Evolutionary conservation across 2,888 invertebrate genomes (phyloP).

Genomic region (Hirtodrosophila cameraria): DNA sequence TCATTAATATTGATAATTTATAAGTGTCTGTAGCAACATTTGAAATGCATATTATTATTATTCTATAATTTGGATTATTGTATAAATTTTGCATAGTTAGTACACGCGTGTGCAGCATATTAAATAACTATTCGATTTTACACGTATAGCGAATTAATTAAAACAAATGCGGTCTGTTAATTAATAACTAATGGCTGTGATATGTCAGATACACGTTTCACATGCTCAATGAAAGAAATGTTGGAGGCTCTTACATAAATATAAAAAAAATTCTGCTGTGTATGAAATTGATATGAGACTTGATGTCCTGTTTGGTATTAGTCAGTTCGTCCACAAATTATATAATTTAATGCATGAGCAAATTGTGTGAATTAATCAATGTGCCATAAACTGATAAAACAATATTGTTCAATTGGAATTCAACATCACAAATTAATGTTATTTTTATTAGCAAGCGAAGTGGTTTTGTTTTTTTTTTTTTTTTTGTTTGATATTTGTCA

Average conservation of each 20-base stretch:
- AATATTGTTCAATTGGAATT: slow-evolving; percentile 5
- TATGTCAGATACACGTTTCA: slow-evolving; percentile 43
- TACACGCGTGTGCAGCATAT: too few relatives aligned
- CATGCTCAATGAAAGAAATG: slow-evolving; percentile 1
- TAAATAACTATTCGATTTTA: slow-evolving; percentile 23
- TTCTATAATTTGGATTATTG: slow-evolving; percentile 32
- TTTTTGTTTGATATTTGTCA: slow-evolving; percentile 19
- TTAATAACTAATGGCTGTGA: slow-evolving; percentile 63
- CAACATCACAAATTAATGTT: slow-evolving; percentile 38
- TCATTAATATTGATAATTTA: slow-evolving; percentile 35
- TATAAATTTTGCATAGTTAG: slow-evolving; percentile 10
- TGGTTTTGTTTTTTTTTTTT: slow-evolving; percentile 18
- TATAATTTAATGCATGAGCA: slow-evolving; percentile 43
- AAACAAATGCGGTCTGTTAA: slow-evolving; percentile 58
- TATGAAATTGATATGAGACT: slow-evolving; percentile 16
- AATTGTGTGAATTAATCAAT: slow-evolving; percentile 53
- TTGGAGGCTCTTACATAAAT: slow-evolving; percentile 14
- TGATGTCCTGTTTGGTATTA: slow-evolving; percentile 6
- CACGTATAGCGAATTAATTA: slow-evolving; percentile 45
- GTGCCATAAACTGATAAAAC: slow-evolving; percentile 21
- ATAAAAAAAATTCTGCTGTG: slow-evolving; percentile 1
- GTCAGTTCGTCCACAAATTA: slow-evolving; percentile 27
- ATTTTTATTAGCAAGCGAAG: slow-evolving; percentile 19
- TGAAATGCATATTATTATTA: slow-evolving; percentile 20
- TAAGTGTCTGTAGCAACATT: slow-evolving; percentile 33